These are phyloP conservation scores for Zaprionus gabonicus DNA, from an alignment of 1,140 invertebrate genomes.

Conservation along the genomic window DNA sequence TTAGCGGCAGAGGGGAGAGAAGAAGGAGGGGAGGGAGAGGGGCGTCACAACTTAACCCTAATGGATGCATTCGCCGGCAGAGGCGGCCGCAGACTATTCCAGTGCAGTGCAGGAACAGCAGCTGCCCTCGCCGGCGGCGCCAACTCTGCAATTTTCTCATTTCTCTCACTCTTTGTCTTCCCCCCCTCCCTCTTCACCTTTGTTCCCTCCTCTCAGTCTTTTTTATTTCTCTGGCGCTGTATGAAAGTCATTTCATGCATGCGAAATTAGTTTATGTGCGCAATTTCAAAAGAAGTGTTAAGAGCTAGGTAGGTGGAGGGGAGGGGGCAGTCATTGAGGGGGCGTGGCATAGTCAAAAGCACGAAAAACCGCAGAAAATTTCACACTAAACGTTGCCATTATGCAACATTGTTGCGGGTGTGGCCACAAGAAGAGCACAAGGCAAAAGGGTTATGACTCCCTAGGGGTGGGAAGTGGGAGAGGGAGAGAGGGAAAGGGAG, in stretches of 20 bases:
- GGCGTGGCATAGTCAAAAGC: slow-evolving; percentile 28
- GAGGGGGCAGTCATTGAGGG: not conserved
- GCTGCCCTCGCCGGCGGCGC: slow-evolving; percentile 35
- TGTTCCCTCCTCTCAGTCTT: not conserved
- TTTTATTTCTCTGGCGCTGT: slow-evolving; percentile 6
- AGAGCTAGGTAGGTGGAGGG: slow-evolving; percentile 8
- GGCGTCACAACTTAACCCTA: slow-evolving; percentile 66
- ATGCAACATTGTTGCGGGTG: slow-evolving; percentile 67
- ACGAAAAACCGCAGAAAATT: slow-evolving; percentile 57
- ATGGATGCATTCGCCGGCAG: slow-evolving; percentile 55
- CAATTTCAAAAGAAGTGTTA: slow-evolving; percentile 74
- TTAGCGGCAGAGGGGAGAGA: slow-evolving; percentile 36
- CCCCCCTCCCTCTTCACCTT: not conserved
- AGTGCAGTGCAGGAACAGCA: slow-evolving; percentile 4
- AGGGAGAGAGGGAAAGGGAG: not conserved
- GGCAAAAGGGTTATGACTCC: not conserved
- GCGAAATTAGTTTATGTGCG: slow-evolving; percentile 79
- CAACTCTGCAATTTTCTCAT: slow-evolving; percentile 75
- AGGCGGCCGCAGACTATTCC: slow-evolving; percentile 1
- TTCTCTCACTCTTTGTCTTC: slow-evolving; percentile 31
- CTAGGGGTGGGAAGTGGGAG: not conserved
- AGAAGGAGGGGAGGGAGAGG: not conserved
- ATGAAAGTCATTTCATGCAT: slow-evolving; percentile 80
- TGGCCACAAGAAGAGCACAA: slow-evolving; percentile 9
- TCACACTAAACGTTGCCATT: slow-evolving; percentile 76